Base-by-base conservation (phyloP, 2,888 invertebrate species). In the Archips crataeganus region DNA sequence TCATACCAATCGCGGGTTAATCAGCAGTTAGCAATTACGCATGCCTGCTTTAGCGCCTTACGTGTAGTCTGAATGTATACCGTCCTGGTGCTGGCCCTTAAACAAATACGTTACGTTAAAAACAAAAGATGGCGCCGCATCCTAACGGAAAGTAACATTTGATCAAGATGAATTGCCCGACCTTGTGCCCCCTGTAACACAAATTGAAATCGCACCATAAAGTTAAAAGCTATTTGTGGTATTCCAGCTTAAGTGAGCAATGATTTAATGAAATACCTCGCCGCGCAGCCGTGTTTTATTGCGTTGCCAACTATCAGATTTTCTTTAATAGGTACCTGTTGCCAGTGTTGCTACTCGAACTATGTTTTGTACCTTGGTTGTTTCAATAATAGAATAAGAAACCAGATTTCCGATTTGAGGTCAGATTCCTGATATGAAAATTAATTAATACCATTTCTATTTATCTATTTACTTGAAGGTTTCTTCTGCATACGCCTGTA, bases 211-310 rank as follows among this genome's bases (percentile, higher is more conserved):
- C 64, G 64, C 62, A 65, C 66, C 66, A 66, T 77, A 78, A 75
- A 65, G 75, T 74, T 77, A 75, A 78, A 80, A 83, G 79, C 80
- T 74, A 80, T 84, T 81, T 79, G 76, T 73, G 76, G 77, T 77
- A 80, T 81, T 76, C 74, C 60, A 68, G 78, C 76, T 79, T 79
- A 83, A 80, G 80, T 82, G 80, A 82, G 82, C 79, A 84, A 78
- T 81, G 81, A 84, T 85, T 79, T 84, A 85, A 85, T 85, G 81
- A 84, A 87, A 84, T 83, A 82, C 77, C 79, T 79, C 64, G 54
- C 73, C 71, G 74, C 80, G 57, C 59, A 34, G 60, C 62, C 70
- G 42, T 70, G 71, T 78, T 77, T 75, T 73, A 71, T 75, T 73
- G 63, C 34, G 66, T 32, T 42, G 66, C 6, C 36, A 51, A 72